Percentiles rank a stretch among this genome's conserved stretches.
Evolutionary conservation across 1,140 invertebrate genomes (phyloP).

Genomic region (Drosophila malerkotliana): DNA sequence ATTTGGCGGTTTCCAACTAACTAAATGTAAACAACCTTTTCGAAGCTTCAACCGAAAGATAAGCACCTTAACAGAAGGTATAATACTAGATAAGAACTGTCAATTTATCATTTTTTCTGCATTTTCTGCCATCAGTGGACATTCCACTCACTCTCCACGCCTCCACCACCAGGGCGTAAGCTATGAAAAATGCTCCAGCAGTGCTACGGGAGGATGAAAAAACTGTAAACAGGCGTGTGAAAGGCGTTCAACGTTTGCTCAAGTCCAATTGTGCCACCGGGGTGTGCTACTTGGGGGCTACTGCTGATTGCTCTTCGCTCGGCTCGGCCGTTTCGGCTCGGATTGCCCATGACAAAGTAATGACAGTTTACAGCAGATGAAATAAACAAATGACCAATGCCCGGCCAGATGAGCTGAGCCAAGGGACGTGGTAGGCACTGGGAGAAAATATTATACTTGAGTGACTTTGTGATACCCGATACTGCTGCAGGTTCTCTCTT

Average conservation of each 20-base stretch:
- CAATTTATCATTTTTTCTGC: slow-evolving; percentile 62
- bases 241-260: slow-evolving; percentile 57
- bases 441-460: background rate
- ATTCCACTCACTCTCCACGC: background rate
- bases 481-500: background rate
- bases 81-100: slow-evolving; percentile 75
- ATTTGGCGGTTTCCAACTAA: slow-evolving; percentile 24
- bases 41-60: slow-evolving; percentile 4
- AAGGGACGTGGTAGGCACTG: slow-evolving; percentile 9
- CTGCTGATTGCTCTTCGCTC: slow-evolving; percentile 16
- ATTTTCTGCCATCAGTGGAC: background rate
- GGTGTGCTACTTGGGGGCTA: background rate
- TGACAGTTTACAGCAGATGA: slow-evolving; percentile 81
- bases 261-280: slow-evolving; percentile 12
- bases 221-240: slow-evolving; percentile 52
- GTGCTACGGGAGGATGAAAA: background rate
- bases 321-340: slow-evolving; percentile 13
- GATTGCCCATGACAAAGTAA: slow-evolving; percentile 77
- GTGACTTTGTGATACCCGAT: too few relatives aligned
- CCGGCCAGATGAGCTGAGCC: slow-evolving; percentile 19
- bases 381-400: slow-evolving; percentile 74
- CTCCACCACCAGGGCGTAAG: slow-evolving; percentile 19
- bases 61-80: slow-evolving; percentile 21
- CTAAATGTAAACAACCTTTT: slow-evolving; percentile 52
- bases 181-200: slow-evolving; percentile 26